A percentile compares a stretch with the other conserved stretches of the same genome.
Evolutionary conservation across 2,797 vertebrate species (phyloP).

Genomic region (Agapornis canus): DNA sequence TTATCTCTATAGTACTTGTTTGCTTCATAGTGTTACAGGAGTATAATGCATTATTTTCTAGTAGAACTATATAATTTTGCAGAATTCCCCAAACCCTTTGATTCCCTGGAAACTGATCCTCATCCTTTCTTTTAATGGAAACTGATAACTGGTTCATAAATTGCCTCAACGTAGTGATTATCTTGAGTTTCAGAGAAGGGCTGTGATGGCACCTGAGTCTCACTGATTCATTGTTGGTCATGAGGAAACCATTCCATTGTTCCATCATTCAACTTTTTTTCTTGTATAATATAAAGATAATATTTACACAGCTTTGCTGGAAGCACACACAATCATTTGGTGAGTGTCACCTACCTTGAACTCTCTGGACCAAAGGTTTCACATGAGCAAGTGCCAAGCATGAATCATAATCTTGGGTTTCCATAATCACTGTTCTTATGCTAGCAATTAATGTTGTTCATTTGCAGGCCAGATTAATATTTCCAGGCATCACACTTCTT

Average conservation of each 20-base stretch:
- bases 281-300: not conserved
- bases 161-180: not conserved
- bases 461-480: not conserved
- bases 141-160: not conserved
- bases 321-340: not conserved
- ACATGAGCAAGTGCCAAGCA: not conserved
- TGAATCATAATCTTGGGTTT: not conserved
- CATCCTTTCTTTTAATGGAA: not conserved
- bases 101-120: not conserved
- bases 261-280: not conserved
- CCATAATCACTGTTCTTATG: not conserved
- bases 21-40: not conserved
- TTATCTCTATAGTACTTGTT: not conserved
- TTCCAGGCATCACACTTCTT: not conserved
- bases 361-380: not conserved
- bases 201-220: not conserved
- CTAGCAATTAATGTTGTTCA: not conserved
- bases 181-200: not conserved
- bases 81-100: not conserved
- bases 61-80: not conserved
- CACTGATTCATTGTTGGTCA: not conserved
- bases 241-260: not conserved
- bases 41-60: not conserved
- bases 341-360: not conserved
- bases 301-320: not conserved